These are phyloP conservation scores for Tolmerus cingulatus DNA, from an alignment of 2,888 invertebrate genomes.

Conservation along the genomic window DNA sequence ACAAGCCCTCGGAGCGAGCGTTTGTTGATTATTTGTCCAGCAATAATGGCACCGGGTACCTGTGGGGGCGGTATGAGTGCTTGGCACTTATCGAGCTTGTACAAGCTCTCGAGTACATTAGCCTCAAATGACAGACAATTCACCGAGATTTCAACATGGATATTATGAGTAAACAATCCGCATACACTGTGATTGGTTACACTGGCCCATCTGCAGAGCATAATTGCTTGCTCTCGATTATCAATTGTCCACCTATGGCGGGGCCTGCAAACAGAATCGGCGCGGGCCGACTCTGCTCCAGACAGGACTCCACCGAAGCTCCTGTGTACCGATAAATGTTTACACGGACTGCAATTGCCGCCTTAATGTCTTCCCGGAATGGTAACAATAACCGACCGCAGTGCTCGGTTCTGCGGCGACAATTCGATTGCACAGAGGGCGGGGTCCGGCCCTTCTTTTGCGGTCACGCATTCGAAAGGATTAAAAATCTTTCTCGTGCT, in stretches of 20 bases:
- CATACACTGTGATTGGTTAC: conserved; percentile 30
- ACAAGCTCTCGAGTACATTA: conserved; percentile 27
- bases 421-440: not conserved
- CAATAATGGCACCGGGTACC: conserved; percentile 26
- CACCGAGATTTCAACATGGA: conserved; percentile 39
- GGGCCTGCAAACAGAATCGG: not conserved
- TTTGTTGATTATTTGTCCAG: conserved; percentile 38
- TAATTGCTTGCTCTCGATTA: conserved; percentile 30
- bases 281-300: not conserved
- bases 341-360: conserved; percentile 25
- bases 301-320: not conserved
- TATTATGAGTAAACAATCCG: conserved; percentile 35
- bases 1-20: not conserved
- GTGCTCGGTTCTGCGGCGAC: not conserved
- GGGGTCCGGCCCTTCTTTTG: not conserved
- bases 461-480: not conserved
- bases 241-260: conserved; percentile 7
- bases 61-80: conserved; percentile 3
- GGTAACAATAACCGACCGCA: conserved; percentile 15
- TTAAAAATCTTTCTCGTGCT: not conserved
- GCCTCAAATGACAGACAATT: conserved; percentile 40
- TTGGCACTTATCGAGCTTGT: conserved; percentile 36
- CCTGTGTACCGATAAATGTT: conserved; percentile 38
- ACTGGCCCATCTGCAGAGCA: conserved; percentile 26
- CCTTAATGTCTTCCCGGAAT: conserved; percentile 6